Conservation (phyloP, 2,888 invertebrate genomes). For the Lordiphosa andalusiaca region DNA sequence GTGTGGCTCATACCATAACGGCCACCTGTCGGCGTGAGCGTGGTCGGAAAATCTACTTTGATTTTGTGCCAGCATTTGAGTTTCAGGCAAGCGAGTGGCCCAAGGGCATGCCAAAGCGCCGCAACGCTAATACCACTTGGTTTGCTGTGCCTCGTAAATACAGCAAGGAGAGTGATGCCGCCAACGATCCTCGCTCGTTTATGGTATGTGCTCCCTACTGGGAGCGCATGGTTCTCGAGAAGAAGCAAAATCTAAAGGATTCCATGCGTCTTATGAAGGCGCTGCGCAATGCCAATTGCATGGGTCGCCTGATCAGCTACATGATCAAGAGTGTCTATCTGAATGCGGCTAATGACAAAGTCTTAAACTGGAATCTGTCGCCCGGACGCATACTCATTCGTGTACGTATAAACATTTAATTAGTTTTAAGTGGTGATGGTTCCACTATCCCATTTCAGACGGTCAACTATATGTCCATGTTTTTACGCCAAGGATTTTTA, state of each 20-base stretch:
- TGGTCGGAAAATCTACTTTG: constrained; percentile 48
- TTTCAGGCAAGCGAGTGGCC: constrained; percentile 44
- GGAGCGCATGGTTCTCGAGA: constrained; percentile 44
- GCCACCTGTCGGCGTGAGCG: constrained; percentile 30
- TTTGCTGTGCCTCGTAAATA: constrained; percentile 58
- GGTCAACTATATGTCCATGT: neutral
- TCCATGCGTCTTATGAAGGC: constrained; percentile 64
- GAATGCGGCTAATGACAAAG: neutral
- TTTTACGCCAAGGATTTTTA: neutral
- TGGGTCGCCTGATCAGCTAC: constrained; percentile 54
- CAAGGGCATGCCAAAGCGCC: neutral
- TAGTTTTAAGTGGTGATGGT: neutral
- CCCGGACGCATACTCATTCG: constrained; percentile 46
- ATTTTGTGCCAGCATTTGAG: constrained; percentile 66
- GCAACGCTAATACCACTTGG: constrained; percentile 35
- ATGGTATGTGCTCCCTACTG: constrained; percentile 54
- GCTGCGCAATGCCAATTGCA: constrained; percentile 42
- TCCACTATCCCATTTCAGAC: neutral
- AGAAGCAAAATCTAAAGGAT: constrained; percentile 57
- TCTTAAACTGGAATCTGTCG: constrained; percentile 21
- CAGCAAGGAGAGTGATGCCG: neutral
- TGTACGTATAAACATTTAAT: constrained; percentile 17
- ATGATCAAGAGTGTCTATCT: constrained; percentile 61
- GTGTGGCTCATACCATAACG: constrained; percentile 64
- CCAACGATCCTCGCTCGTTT: constrained; percentile 36